Evolutionary conservation across 2,888 invertebrate genomes (phyloP).

Genomic region (Balanococcus diminutus): DNA sequence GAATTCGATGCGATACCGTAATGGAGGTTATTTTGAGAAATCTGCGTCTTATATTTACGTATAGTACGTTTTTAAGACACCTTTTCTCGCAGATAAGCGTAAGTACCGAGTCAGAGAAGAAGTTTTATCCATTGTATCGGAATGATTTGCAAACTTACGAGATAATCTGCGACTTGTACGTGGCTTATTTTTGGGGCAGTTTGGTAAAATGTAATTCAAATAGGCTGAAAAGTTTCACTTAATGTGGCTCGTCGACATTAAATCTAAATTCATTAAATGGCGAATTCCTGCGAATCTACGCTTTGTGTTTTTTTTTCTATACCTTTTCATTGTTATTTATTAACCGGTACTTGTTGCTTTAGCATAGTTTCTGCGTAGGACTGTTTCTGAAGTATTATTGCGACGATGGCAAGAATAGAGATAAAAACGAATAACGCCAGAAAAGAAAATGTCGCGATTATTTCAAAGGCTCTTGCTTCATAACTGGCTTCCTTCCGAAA

Average conservation of each 20-base stretch:
- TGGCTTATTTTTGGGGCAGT: neutral
- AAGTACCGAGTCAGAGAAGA: neutral
- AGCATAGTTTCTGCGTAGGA: neutral
- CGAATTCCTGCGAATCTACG: neutral
- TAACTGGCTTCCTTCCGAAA: constrained; percentile 26
- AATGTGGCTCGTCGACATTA: neutral
- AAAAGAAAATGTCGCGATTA: constrained; percentile 40
- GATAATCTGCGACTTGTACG: neutral
- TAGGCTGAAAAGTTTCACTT: neutral
- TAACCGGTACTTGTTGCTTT: constrained; percentile 18
- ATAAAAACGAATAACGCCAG: neutral
- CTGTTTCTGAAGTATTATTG: neutral
- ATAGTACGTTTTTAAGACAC: neutral
- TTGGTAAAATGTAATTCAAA: neutral
- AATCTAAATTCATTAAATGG: neutral
- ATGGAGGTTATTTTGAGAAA: neutral
- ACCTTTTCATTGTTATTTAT: neutral
- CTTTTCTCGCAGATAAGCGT: neutral
- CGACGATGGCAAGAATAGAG: neutral
- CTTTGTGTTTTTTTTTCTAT: neutral
- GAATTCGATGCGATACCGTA: neutral
- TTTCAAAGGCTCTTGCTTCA: constrained; percentile 16
- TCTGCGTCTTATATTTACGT: neutral
- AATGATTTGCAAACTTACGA: neutral
- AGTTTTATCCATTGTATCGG: neutral